Percentiles rank a stretch among this genome's conserved stretches.
Conservation (phyloP, 2,113 vertebrate species). For the Saccopteryx bilineata region DNA sequence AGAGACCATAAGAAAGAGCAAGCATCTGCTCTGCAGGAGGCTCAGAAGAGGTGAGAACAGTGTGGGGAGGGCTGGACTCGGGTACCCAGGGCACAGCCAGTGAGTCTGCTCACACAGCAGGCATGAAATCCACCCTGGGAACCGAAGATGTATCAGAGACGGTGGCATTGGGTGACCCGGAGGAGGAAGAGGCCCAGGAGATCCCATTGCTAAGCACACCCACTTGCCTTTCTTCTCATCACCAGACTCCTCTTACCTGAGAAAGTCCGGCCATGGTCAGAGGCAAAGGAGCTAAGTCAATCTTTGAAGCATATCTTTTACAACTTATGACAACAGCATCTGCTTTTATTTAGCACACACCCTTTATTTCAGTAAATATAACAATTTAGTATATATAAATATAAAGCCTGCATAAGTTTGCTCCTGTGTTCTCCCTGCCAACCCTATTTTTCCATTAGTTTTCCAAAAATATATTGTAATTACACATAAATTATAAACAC, state of each 20-base stretch:
- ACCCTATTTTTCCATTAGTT: background rate
- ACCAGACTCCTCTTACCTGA: background rate
- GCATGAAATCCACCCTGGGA: background rate
- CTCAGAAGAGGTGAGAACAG: background rate
- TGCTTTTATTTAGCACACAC: background rate
- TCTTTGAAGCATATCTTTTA: background rate
- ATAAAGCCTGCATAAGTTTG: background rate
- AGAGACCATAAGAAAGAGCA: background rate
- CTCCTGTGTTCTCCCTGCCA: background rate
- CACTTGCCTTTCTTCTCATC: background rate
- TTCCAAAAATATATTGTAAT: conserved; percentile 25
- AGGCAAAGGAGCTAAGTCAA: background rate
- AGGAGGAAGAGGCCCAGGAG: background rate
- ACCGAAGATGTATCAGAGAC: background rate
- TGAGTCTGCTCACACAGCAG: background rate
- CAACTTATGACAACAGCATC: background rate
- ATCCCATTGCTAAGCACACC: background rate
- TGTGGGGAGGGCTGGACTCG: background rate
- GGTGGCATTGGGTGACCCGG: accelerated
- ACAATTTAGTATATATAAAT: background rate
- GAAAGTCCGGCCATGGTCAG: background rate
- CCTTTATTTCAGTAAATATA: background rate
- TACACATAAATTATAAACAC: background rate
- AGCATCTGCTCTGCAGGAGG: background rate
- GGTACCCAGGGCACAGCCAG: background rate